These are phyloP conservation scores for Lanistes nyassanus DNA, from an alignment of 1,140 invertebrate species.

Conservation along the genomic window DNA sequence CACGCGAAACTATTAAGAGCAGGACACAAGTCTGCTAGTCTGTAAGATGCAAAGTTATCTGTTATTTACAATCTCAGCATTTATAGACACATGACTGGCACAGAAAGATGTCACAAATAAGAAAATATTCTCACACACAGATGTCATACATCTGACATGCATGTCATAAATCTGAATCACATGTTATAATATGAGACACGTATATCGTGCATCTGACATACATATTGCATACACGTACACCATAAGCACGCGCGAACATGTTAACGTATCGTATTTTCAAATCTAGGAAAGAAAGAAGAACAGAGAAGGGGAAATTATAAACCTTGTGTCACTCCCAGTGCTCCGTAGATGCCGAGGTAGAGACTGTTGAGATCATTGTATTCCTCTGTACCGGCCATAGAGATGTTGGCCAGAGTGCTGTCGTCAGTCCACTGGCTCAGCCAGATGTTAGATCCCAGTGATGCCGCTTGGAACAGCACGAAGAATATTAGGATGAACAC, in stretches of 20 bases:
- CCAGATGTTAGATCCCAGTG: conserved; percentile 44
- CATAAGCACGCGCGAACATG: neutral
- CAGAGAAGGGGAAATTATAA: neutral
- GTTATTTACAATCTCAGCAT: too few species aligned
- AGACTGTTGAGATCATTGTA: conserved; percentile 36
- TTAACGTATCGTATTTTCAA: neutral
- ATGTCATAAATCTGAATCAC: neutral
- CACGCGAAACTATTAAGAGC: too few species aligned
- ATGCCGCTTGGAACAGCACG: conserved; percentile 35
- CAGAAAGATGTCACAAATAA: too few species aligned
- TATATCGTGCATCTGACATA: neutral
- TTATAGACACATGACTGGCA: too few species aligned
- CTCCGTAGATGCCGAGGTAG: conserved; percentile 50
- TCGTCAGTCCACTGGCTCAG: conserved; percentile 52
- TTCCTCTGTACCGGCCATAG: conserved; percentile 36
- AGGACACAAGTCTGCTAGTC: too few species aligned
- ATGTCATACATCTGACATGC: too few species aligned
- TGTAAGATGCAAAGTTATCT: too few species aligned
- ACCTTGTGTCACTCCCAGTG: conserved; percentile 55
- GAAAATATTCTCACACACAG: too few species aligned
- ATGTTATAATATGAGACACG: neutral
- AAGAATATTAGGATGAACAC: conserved; percentile 34
- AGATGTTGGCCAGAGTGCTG: conserved; percentile 31
- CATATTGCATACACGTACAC: neutral
- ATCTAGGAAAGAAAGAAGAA: neutral